Evolutionary conservation across 2,113 vertebrate genomes (phyloP).

Genomic region (Ictalurus punctatus): DNA sequence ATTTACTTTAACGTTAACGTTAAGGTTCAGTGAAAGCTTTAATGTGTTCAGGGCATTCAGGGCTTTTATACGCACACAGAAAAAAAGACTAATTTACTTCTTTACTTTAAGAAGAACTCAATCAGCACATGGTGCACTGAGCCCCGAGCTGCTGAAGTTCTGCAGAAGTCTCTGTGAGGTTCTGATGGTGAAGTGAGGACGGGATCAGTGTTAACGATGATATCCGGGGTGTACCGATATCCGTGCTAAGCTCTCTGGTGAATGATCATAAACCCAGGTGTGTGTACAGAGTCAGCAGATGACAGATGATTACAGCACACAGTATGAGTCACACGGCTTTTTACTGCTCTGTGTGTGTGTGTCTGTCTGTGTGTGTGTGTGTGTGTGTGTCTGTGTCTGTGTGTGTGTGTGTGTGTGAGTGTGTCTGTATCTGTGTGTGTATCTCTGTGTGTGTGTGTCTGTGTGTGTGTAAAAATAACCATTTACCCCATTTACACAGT

Average conservation of each 20-base stretch:
- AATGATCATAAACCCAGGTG: conserved; percentile 12
- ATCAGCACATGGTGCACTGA: no score
- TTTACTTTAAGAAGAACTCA: no score
- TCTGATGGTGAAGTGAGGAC: background rate
- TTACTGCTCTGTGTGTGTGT: conserved; percentile 12
- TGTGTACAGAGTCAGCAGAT: conserved; percentile 34
- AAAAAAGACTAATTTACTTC: background rate
- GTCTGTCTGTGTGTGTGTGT: background rate
- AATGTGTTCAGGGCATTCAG: background rate
- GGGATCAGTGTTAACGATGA: background rate
- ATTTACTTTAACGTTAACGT: background rate
- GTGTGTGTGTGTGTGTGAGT: no score
- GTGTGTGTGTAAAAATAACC: no score
- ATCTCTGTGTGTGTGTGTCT: no score
- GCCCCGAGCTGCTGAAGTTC: background rate
- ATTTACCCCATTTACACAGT: no score
- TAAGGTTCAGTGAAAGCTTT: background rate
- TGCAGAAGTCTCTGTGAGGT: background rate
- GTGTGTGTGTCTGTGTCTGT: no score
- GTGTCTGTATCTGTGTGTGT: no score
- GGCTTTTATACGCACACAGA: background rate
- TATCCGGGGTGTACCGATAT: background rate
- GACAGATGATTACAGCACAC: conserved; percentile 23
- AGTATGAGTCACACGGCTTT: conserved; percentile 9
- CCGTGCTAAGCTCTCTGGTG: background rate